Conservation (phyloP, 1,140 invertebrate genomes). For the Aphis gossypii region DNA sequence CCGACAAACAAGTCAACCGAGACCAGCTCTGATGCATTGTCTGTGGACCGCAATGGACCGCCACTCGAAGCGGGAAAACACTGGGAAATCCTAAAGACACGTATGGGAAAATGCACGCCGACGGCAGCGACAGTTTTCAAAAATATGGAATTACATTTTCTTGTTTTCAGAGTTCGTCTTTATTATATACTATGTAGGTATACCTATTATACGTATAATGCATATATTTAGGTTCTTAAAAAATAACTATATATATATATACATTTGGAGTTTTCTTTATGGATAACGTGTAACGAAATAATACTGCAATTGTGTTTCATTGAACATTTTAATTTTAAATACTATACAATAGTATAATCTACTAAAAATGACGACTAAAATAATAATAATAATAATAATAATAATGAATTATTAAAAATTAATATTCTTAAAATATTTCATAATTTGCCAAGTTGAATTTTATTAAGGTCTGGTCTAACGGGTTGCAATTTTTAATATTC, state of each 20-base stretch:
- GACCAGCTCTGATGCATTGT: constrained; percentile 50
- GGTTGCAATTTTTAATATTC: no score
- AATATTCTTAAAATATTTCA: neutral
- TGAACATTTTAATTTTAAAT: neutral
- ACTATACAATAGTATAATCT: neutral
- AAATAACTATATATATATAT: neutral
- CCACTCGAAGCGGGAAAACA: constrained; percentile 42
- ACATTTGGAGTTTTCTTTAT: neutral
- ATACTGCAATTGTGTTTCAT: neutral
- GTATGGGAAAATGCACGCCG: constrained; percentile 28
- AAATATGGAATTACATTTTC: neutral
- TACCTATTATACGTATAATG: neutral
- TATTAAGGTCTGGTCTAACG: neutral
- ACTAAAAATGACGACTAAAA: neutral
- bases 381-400: neutral
- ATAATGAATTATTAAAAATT: neutral
- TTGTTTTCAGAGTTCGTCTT: neutral
- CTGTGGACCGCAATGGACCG: constrained; percentile 42
- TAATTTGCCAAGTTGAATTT: neutral
- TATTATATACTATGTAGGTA: neutral
- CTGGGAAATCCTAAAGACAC: constrained; percentile 51
- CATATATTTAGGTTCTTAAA: neutral
- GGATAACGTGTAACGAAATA: neutral
- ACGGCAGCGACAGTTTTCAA: neutral
- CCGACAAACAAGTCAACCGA: constrained; percentile 57